Evolutionary conservation across 2,113 vertebrate species (phyloP), one percentile per base, ranked within the genome.

Genomic region (Vulpes ferrilata): DNA sequence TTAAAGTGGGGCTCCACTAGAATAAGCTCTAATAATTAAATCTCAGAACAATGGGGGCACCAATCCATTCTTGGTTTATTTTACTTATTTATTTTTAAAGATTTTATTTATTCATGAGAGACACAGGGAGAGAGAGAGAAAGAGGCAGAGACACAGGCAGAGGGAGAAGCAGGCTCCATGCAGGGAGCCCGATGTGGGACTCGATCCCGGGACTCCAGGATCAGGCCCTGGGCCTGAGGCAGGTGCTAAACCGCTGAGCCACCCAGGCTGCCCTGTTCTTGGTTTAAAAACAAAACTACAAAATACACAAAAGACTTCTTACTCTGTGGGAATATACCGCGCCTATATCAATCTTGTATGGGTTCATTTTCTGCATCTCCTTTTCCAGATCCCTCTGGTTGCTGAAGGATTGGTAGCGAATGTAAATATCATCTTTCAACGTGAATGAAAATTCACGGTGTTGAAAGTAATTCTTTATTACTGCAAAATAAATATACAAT

Each of bases 361-460:
- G 99, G 97, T 99, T 99, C 98, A 99, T 99, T 97, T 99, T 99
- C 98, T 99, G 99, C 97, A 99, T 99, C 97, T 99, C 99, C 95
- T 99, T 99, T 98, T 99, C 99, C 99, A 99, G 98, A 43, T 99
- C 99, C 80, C 81, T 99, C 93, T 99, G 99, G 20, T 98, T 99
- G 98, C 74, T 98, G 98, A 99, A 99, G 7, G 99, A 99, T 97
- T 99, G 99, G 98, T 99, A 99, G 17, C 99, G 99, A 65, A 99
- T 98, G 43, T 99, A 99, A 85, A 99, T 99, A 96, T 99, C 99
- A 93, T 99, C 99, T 97, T 99, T 99, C 97, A 99, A 98, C 0
- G 99, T 99, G 99, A 99, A 99, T 93, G 99, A 99, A 98, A 99
- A 99, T 95, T 99, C 99, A 17, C 99, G 99, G 97, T 99, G 99